Evolutionary conservation across 2,113 vertebrate genomes (phyloP).

Genomic region (Sinocyclocheilus rhinocerous): DNA sequence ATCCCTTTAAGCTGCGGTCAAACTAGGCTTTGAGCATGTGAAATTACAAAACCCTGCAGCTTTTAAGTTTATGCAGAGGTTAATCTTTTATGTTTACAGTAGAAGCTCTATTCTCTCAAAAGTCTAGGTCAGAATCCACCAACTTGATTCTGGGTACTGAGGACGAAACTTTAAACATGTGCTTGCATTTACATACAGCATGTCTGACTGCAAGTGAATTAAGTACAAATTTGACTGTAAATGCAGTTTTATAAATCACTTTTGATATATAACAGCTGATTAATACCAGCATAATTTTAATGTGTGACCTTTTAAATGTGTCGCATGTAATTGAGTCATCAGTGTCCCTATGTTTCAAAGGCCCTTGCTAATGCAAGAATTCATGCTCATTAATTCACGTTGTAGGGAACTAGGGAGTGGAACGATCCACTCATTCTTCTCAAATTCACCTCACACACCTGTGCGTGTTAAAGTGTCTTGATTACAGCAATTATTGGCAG

Average conservation of each 20-base stretch:
- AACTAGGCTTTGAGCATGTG: neutral
- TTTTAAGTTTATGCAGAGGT: conserved; percentile 7
- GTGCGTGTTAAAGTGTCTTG: neutral
- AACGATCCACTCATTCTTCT: neutral
- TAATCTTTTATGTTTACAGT: conserved; percentile 6
- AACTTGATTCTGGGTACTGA: neutral
- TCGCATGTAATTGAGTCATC: neutral
- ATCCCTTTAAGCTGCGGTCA: neutral
- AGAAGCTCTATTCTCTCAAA: neutral
- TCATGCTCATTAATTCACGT: neutral
- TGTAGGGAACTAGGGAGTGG: neutral
- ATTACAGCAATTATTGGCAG: conserved; percentile 22
- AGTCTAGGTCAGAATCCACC: neutral
- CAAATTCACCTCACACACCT: conserved; percentile 1
- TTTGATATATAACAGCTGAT: neutral
- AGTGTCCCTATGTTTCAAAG: neutral
- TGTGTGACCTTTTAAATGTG: neutral
- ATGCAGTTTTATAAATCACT: neutral
- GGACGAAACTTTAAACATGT: neutral
- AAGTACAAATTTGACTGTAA: neutral
- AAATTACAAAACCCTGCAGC: neutral
- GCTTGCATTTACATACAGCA: neutral
- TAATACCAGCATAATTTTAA: neutral
- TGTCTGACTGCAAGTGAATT: neutral
- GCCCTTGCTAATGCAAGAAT: neutral